Base-by-base conservation (phyloP, 2,113 vertebrate species). In the Poecile atricapillus region DNA sequence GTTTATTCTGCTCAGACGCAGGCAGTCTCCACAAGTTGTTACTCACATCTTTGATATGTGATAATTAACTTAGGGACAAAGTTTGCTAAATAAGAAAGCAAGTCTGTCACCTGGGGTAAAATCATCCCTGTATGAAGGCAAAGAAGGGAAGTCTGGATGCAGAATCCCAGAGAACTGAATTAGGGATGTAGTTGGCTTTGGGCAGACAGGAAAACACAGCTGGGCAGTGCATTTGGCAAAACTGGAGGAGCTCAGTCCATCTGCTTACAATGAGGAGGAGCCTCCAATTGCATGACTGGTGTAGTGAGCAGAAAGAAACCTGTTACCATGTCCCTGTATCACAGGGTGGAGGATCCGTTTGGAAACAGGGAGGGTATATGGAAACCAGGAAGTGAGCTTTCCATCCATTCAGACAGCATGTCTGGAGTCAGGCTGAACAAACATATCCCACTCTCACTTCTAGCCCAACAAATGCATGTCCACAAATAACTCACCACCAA, bases 341-440 rank as follows among this genome's bases (percentile, higher is more conserved):
- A 86, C n/a, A 58, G 90, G 92, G 88, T 75, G 83, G 60, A 82
- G 65, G 69, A 92, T 93, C 80, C 3, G 1, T 65, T 56, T 95
- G 90, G 85, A 96, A 95, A 92, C 56, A 84, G 73, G 83, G 64
- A 93, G 83, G 65, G 47, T 58, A 6, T 49, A 60, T 50, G 92
- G 94, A 92, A 96, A 89, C 13, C 0, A 16, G 88, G 85, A 95
- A 93, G 67, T 39, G 37, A 93, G 47, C 37, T 89, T 95, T 73
- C 86, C 77, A 49, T 62, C 65, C 77, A 68, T 78, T 78, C 2
- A 10, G 68, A 35, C 69, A 91, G 74, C 37, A 15, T 8, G 58
- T 70, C 76, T 92, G 69, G n/a, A 89, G 37, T 43, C 71, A 92
- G 80, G 64, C 88, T 89, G 90, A 94, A 94, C 68, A 96, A 95